Conservation (phyloP, 2,113 vertebrate genomes). For the Orientallactaga bullata region DNA sequence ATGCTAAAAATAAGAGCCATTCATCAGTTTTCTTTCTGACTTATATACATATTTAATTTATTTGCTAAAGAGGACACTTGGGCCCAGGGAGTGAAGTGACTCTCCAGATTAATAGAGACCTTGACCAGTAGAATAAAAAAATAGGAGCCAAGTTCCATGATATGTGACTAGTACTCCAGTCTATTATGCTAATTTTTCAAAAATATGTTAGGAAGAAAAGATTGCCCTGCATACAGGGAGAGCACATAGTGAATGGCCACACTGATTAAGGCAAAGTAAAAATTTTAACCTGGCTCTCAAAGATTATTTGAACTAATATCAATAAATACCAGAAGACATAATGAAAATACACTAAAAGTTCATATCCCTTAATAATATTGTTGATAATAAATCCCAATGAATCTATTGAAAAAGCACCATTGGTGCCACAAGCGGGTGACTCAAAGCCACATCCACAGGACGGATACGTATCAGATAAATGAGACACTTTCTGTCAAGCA, state of each 20-base stretch:
- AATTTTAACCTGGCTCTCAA: neutral
- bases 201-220: neutral
- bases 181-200: neutral
- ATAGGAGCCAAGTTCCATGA: neutral
- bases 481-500: neutral
- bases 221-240: neutral
- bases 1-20: neutral
- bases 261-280: neutral
- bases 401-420: neutral
- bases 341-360: neutral
- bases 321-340: neutral
- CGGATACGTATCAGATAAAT: neutral
- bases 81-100: neutral
- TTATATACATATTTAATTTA: neutral
- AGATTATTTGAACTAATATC: neutral
- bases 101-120: neutral
- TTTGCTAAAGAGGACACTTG: conserved; percentile 7
- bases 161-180: neutral
- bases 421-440: neutral
- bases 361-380: neutral
- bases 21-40: neutral
- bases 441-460: neutral
- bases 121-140: neutral
- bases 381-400: neutral
- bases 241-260: neutral